These are phyloP conservation scores for Scaptomyza caliginosa DNA, from an alignment of 2,888 invertebrate genomes.

Conservation along the genomic window DNA sequence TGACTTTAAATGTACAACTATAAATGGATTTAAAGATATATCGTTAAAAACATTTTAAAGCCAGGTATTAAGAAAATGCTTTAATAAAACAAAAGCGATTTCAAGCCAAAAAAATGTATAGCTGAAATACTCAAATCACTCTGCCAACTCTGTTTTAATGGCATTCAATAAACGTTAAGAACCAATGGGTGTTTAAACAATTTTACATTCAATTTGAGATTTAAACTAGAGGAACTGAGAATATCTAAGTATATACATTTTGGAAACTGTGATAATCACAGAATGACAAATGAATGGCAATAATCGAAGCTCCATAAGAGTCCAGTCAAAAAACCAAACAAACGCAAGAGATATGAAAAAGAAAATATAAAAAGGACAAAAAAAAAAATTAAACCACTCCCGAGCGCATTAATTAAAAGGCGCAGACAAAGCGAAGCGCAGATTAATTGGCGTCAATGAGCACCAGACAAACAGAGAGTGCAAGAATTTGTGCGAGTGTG, in stretches of 20 bases:
- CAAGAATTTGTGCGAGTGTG: conserved; percentile 8
- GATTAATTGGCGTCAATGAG: conserved; percentile 80
- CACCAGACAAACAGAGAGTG: conserved; percentile 37
- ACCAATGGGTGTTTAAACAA: background rate
- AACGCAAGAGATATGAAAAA: conserved; percentile 1
- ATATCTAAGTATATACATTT: conserved; percentile 29
- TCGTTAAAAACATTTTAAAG: no score
- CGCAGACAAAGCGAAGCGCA: conserved; percentile 75
- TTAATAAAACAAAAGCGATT: background rate
- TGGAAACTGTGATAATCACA: conserved; percentile 22
- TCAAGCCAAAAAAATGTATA: background rate
- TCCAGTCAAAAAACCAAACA: conserved; percentile 5
- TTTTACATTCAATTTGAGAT: conserved; percentile 1
- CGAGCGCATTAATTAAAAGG: conserved; percentile 77
- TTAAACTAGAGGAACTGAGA: background rate
- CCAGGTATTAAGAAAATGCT: background rate
- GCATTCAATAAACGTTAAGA: background rate
- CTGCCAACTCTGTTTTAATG: background rate
- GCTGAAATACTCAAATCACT: background rate
- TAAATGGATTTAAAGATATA: no score
- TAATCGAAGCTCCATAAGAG: conserved; percentile 30
- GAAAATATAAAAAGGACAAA: conserved; percentile 1
- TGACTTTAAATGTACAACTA: no score
- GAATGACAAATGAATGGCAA: conserved; percentile 49
- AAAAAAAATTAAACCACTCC: conserved; percentile 50